Evolutionary conservation across 1,140 invertebrate species (phyloP).

Genomic region (Orius insidiosus): DNA sequence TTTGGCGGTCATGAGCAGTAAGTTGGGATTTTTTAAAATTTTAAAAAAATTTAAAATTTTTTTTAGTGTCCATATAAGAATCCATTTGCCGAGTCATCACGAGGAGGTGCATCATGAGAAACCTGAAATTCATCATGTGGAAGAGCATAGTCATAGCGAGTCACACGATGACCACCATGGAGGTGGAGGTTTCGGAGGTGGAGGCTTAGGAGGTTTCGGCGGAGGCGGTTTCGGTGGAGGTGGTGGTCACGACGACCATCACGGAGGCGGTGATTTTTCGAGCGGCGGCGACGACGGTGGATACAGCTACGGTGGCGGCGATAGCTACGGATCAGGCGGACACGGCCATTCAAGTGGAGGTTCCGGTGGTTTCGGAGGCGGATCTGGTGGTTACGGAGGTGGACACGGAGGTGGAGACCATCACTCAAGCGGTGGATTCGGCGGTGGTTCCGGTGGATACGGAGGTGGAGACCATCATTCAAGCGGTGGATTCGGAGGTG

Average conservation of each 20-base stretch:
- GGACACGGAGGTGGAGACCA: not conserved
- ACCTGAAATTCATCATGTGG: slow-evolving; percentile 19
- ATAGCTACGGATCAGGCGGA: slow-evolving; percentile 2
- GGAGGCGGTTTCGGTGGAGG: slow-evolving; percentile 17
- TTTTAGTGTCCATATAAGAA: slow-evolving; percentile 29
- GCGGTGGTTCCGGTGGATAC: slow-evolving; percentile 5
- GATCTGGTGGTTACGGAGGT: slow-evolving; percentile 2
- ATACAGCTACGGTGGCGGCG: not conserved
- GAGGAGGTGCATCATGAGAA: slow-evolving; percentile 25
- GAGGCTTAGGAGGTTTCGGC: slow-evolving; percentile 5
- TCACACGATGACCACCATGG: slow-evolving; percentile 13
- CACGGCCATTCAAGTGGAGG: not conserved
- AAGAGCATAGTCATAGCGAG: slow-evolving; percentile 21
- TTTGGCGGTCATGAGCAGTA: no score
- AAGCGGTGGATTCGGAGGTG: slow-evolving; percentile 4
- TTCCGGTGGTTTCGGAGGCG: slow-evolving; percentile 7
- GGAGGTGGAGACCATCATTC: not conserved
- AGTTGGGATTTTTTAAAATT: no score
- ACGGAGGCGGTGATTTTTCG: not conserved
- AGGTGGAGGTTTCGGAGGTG: slow-evolving; percentile 4
- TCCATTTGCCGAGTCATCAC: slow-evolving; percentile 25
- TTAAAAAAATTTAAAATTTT: not conserved
- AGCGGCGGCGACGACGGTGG: slow-evolving; percentile 4
- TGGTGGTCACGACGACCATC: slow-evolving; percentile 2
- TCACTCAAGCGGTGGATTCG: slow-evolving; percentile 7